These are phyloP conservation scores for Chromobotia macracanthus DNA, from an alignment of 2,797 vertebrate genomes.

Conservation along the genomic window DNA sequence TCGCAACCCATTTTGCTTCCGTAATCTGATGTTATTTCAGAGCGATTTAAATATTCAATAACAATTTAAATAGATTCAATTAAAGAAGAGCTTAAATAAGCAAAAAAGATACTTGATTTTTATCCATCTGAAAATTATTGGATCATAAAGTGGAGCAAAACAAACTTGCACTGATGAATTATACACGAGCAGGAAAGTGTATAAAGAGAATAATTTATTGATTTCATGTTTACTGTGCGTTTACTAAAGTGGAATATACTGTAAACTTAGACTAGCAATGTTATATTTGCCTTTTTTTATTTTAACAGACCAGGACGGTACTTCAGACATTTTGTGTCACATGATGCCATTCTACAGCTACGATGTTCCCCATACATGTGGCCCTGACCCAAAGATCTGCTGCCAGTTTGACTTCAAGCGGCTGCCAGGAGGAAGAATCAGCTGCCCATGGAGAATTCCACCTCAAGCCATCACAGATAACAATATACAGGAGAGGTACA, in stretches of 20 bases:
- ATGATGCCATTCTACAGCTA: conserved; percentile 99
- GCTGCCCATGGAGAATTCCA: conserved; percentile 88
- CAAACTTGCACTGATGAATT: no score
- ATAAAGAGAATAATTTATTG: no score
- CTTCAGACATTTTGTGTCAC: conserved; percentile 91
- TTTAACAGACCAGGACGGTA: conserved; percentile 81
- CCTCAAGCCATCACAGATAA: conserved; percentile 85
- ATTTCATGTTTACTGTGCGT: no score
- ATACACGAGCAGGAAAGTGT: no score
- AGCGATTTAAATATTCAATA: no score
- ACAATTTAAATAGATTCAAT: no score
- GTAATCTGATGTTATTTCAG: not conserved
- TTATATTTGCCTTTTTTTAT: conserved; percentile 17
- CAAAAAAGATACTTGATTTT: no score
- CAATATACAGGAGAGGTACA: conserved; percentile 85
- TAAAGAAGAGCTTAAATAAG: no score
- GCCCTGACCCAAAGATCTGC: conserved; percentile 91
- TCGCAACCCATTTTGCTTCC: not conserved
- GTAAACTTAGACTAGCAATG: not conserved
- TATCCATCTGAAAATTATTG: no score
- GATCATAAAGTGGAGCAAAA: no score
- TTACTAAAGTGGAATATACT: no score
- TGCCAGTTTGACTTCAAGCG: conserved; percentile 96
- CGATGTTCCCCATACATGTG: conserved; percentile 92
- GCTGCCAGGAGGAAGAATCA: conserved; percentile 85